Evolutionary conservation across 2,797 vertebrate species (phyloP).

Genomic region (Pithecia hirsuta): DNA sequence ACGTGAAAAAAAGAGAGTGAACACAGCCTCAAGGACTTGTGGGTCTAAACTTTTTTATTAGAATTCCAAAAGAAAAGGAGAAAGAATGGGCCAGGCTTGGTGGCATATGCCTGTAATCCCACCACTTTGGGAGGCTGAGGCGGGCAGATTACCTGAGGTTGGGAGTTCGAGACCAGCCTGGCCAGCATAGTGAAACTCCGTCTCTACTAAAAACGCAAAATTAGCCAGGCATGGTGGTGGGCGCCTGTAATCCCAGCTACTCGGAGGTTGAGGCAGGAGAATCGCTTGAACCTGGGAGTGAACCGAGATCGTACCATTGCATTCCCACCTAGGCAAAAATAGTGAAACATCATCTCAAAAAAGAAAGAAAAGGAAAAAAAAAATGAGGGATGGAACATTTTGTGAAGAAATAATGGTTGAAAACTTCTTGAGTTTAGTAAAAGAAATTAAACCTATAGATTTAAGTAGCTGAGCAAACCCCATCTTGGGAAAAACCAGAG

Average conservation of each 20-base stretch:
- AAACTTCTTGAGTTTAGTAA: neutral
- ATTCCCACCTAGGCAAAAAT: neutral
- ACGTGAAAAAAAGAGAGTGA: neutral
- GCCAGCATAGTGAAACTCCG: neutral
- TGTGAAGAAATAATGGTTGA: conserved; percentile 20
- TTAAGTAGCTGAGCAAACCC: neutral
- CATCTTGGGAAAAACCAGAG: neutral
- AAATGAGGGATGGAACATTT: neutral
- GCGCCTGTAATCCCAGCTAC: neutral
- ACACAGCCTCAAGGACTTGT: neutral
- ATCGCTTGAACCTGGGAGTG: neutral
- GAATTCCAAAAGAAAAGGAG: neutral
- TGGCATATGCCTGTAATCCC: neutral
- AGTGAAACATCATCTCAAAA: neutral
- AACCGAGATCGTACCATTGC: neutral
- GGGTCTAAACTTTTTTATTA: neutral
- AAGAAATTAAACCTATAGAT: neutral
- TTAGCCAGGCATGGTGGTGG: neutral
- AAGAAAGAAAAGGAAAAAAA: neutral
- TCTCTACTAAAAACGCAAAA: neutral
- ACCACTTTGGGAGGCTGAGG: neutral
- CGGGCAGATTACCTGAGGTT: neutral
- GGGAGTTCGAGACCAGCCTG: neutral
- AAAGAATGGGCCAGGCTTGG: neutral
- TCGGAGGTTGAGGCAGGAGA: neutral